Conservation (phyloP, 53 echinoderm and acorn worm genomes). For the Patiria pectinifera region DNA sequence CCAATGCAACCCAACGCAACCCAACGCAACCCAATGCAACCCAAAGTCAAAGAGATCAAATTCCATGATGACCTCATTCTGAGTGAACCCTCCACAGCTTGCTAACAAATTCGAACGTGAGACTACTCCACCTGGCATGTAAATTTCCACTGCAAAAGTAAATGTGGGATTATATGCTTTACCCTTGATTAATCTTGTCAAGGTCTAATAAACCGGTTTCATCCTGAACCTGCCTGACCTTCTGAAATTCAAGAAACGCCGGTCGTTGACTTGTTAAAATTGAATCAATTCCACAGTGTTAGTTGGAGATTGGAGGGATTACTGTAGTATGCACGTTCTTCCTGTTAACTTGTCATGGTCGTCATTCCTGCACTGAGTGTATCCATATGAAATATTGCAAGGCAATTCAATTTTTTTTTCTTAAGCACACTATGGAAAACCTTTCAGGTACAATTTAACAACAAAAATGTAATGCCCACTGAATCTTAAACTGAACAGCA, state of each 20-base stretch:
- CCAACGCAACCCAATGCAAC: not conserved
- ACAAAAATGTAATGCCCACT: not conserved
- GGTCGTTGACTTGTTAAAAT: not conserved
- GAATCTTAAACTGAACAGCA: too few species aligned
- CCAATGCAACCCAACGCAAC: not conserved
- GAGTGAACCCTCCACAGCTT: too few species aligned
- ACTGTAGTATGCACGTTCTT: not conserved
- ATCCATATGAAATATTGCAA: not conserved
- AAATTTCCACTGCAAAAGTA: not conserved
- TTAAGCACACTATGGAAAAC: not conserved
- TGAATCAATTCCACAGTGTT: not conserved
- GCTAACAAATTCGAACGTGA: too few species aligned
- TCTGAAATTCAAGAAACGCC: not conserved
- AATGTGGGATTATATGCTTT: not conserved
- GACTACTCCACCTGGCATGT: not conserved
- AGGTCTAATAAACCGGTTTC: not conserved
- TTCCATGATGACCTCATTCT: too few species aligned
- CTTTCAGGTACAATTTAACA: not conserved
- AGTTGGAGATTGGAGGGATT: not conserved
- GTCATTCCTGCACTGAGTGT: not conserved
- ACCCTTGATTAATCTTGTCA: not conserved
- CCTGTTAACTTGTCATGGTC: not conserved
- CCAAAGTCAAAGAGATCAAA: too few species aligned
- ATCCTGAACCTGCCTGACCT: not conserved
- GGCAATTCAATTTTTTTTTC: not conserved